These are phyloP conservation scores for Pseudochromis fuscus DNA, from an alignment of 2,797 vertebrate species.

Conservation along the genomic window DNA sequence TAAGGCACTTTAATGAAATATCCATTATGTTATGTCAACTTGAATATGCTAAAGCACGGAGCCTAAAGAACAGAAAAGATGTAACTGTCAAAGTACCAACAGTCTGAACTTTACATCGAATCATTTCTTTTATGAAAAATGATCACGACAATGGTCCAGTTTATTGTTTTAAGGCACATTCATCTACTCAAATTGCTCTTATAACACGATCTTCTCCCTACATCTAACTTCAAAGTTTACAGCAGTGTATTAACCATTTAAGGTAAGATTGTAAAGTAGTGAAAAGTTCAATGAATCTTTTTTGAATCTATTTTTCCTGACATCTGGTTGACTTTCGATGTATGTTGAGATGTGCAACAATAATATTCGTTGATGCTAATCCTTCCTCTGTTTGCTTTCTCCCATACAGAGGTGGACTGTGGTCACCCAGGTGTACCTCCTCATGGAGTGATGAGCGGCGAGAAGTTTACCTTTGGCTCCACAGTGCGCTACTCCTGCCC, in stretches of 20 bases:
- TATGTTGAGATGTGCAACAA: conserved; percentile 8
- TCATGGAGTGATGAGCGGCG: conserved; percentile 89
- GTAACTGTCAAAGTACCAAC: not conserved
- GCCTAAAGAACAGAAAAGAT: not conserved
- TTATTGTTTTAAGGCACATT: not conserved
- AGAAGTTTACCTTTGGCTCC: conserved; percentile 95
- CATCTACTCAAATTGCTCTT: not conserved
- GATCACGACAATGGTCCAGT: not conserved
- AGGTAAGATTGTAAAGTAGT: not conserved
- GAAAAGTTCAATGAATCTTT: not conserved
- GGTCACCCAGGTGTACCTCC: conserved; percentile 94
- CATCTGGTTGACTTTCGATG: too few species aligned
- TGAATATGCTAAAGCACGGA: not conserved
- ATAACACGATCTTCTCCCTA: conserved; percentile 6
- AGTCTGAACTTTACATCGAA: not conserved
- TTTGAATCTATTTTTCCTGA: too few species aligned
- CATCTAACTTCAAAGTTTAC: conserved; percentile 2
- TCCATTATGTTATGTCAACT: conserved; percentile 9
- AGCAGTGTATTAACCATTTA: not conserved
- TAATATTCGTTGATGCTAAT: conserved; percentile 27
- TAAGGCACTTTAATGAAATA: conserved; percentile 13
- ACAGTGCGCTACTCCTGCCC: conserved; percentile 92
- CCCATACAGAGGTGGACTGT: conserved; percentile 92
- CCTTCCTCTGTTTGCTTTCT: conserved; percentile 14
- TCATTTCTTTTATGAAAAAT: conserved; percentile 14